phyloP scores from a whole-genome alignment of 1,140 invertebrate species.

The Ceratosolen fusciceps region DNA sequence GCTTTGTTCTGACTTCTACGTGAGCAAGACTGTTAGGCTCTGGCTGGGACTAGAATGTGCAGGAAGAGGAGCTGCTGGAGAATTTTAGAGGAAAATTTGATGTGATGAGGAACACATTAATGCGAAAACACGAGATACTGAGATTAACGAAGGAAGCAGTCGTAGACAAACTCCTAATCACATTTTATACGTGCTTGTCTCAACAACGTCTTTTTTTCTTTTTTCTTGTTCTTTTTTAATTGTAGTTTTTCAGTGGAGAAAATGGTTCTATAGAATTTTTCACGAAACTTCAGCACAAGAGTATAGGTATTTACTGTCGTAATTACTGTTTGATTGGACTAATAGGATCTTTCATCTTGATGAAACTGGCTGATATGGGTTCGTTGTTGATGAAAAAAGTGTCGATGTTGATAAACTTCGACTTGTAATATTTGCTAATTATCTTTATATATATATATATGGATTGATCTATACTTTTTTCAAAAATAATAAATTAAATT shows the following conservation, averaged over 20 bases:
- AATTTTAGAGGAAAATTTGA: conserved; percentile 22
- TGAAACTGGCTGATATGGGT: conserved; percentile 1
- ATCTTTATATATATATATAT: not conserved
- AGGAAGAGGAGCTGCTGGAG: too few relatives aligned
- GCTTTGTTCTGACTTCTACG: not conserved
- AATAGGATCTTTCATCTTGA: conserved; percentile 31
- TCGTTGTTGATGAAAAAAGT: not conserved
- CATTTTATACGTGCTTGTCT: conserved; percentile 21
- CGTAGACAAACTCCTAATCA: conserved; percentile 24
- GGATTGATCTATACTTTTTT: not conserved
- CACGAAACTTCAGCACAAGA: not conserved
- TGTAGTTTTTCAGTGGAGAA: not conserved
- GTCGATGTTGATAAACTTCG: not conserved
- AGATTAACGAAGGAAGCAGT: conserved; percentile 35
- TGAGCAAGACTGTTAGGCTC: not conserved
- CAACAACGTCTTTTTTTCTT: not conserved
- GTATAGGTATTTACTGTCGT: too few relatives aligned
- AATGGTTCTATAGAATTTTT: conserved; percentile 37
- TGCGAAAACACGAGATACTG: conserved; percentile 30
- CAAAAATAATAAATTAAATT: too few relatives aligned
- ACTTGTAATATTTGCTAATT: not conserved
- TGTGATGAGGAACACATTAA: not conserved
- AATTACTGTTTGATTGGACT: not conserved
- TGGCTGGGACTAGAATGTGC: too few relatives aligned
- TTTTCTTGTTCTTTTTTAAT: not conserved